Evolutionary conservation across 2,888 invertebrate genomes (phyloP), one percentile per base, ranked within the genome.

Genomic region (Platycnemis pennipes): DNA sequence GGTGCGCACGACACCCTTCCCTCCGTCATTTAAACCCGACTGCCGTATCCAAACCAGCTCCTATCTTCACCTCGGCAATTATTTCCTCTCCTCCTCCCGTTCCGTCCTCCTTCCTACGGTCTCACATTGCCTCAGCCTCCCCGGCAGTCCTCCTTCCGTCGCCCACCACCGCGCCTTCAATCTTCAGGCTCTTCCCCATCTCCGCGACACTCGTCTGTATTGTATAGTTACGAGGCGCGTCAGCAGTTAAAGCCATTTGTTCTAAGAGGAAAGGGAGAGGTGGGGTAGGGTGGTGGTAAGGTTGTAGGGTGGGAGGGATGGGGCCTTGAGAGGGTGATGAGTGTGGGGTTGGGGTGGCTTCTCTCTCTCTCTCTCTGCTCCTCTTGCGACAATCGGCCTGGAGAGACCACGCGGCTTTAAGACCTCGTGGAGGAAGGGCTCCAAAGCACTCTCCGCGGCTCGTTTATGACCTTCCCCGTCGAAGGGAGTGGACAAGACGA

Each of bases 161-260:
- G n/a, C n/a, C n/a, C n/a, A n/a, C n/a, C n/a, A n/a, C 53, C 19
- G 53, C 46, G 5, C 46, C n/a, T 8, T 5, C 7, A 46, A 11
- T 46, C 7, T 46, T 11, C 46, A 49, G 49, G 19, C 69, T 11
- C 56, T 56, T 1, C 22, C 56, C 56, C 56, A 16, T 22, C 56
- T 22, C 56, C 63, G 53, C 53, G n/a, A 22, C 63, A 22, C n/a
- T 63, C 26, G 22, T 22, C n/a, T 63, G 63, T 63, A 26, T 63
- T 63, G 63, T n/a, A 63, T 8, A 26, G 63, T 26, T 63, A 63
- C 63, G 63, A 63, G 63, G 63, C 63, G 26, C 63, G 63, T 63
- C 63, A 63, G 63, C 26, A 63, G 63, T 63, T 63, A 63, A 63
- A 63, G 63, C 63, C 63, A 26, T 63, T 63, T 63, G 63, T 63